phyloP scores from a whole-genome alignment of 1,140 invertebrate species.

The Lordiphosa stackelbergi region DNA sequence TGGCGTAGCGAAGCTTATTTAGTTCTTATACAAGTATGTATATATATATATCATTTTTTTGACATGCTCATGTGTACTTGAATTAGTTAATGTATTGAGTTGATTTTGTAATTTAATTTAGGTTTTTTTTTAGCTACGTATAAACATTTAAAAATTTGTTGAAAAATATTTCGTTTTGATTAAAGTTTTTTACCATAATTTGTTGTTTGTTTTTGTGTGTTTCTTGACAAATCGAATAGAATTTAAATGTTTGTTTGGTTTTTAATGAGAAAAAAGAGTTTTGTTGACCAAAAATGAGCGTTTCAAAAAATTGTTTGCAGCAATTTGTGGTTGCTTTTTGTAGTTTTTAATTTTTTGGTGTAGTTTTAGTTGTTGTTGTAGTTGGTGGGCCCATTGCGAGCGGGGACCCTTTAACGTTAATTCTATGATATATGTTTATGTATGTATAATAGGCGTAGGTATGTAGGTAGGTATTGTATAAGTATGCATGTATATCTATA shows the following conservation, averaged over 20 bases:
- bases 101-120: conserved; percentile 38
- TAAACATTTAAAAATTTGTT: conserved; percentile 69
- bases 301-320: too few species aligned
- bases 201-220: conserved; percentile 7
- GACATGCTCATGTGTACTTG: conserved; percentile 43
- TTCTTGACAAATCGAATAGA: too few species aligned
- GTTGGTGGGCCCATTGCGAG: conserved; percentile 49
- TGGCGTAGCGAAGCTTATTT: conserved; percentile 60
- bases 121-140: conserved; percentile 34
- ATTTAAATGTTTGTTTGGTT: too few species aligned
- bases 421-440: conserved; percentile 15
- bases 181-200: conserved; percentile 19
- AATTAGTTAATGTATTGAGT: conserved; percentile 32
- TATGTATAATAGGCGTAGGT: conserved; percentile 29
- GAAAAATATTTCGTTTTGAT: conserved; percentile 71
- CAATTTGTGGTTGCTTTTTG: not conserved
- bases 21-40: conserved; percentile 25
- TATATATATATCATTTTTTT: conserved; percentile 18
- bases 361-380: conserved; percentile 21
- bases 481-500: conserved; percentile 16
- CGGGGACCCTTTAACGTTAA: conserved; percentile 8
- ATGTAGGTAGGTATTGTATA: conserved; percentile 28
- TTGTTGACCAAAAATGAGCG: too few species aligned
- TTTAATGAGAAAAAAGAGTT: too few species aligned
- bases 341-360: conserved; percentile 40